Conservation (phyloP, 2,888 invertebrate genomes). For the Zele albiditarsus region DNA sequence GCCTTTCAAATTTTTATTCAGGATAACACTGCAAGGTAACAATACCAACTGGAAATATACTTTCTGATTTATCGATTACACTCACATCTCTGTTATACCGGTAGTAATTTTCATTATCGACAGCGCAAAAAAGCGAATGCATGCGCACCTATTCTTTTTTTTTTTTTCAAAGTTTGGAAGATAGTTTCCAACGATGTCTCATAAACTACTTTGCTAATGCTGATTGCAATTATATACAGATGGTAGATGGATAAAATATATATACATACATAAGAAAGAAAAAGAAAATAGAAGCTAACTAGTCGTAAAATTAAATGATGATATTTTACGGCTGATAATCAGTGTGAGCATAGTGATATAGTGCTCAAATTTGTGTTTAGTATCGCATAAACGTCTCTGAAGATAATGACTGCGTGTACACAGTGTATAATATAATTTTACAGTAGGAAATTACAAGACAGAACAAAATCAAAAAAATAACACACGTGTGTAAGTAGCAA, state of each 20-base stretch:
- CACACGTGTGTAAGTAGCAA: slow-evolving; percentile 16
- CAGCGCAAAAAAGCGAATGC: too few relatives aligned
- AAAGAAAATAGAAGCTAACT: slow-evolving; percentile 12
- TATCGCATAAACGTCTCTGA: slow-evolving; percentile 14
- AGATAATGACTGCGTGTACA: slow-evolving; percentile 1
- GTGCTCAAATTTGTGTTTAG: slow-evolving; percentile 3
- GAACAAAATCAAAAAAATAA: slow-evolving; percentile 3
- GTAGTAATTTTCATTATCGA: too few relatives aligned
- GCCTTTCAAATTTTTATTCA: not conserved
- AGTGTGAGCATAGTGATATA: not conserved
- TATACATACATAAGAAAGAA: too few relatives aligned
- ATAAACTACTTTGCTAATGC: slow-evolving; percentile 4
- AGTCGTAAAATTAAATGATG: slow-evolving; percentile 18
- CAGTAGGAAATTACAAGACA: slow-evolving; percentile 9
- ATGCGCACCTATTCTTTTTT: too few relatives aligned
- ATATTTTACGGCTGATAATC: slow-evolving; percentile 16
- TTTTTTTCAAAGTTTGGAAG: too few relatives aligned
- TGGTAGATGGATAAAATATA: not conserved
- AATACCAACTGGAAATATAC: not conserved
- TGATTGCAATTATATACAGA: not conserved
- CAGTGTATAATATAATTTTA: not conserved
- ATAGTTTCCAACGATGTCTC: not conserved
- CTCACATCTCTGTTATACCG: too few relatives aligned
- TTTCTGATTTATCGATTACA: too few relatives aligned
- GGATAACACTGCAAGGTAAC: not conserved